Evolutionary conservation across 2,797 vertebrate species (phyloP).

Genomic region (Staurois parvus): DNA sequence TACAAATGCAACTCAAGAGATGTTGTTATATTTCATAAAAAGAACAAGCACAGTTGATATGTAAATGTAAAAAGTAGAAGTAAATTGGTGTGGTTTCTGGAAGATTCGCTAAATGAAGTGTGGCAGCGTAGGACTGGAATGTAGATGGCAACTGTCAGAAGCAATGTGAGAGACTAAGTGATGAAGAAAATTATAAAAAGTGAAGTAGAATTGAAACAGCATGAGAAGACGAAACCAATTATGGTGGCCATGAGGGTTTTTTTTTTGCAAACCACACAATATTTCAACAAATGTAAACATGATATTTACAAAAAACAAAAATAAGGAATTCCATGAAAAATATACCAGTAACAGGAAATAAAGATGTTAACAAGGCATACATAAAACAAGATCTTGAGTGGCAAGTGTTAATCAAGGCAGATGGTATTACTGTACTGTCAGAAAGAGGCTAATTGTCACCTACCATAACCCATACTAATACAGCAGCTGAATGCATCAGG

Average conservation of each 20-base stretch:
- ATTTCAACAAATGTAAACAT: not conserved
- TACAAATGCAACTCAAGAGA: no score
- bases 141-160: constrained; percentile 47
- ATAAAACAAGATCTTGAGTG: not conserved
- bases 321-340: not conserved
- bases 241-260: constrained; percentile 18
- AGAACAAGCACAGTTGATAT: no score
- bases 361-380: constrained; percentile 8
- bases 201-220: constrained; percentile 2
- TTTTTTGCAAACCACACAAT: constrained; percentile 15
- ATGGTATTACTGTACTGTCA: not conserved
- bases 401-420: not conserved
- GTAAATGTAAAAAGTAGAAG: not conserved
- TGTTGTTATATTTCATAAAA: no score
- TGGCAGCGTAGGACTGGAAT: constrained; percentile 23
- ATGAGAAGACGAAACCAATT: constrained; percentile 17
- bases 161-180: constrained; percentile 22
- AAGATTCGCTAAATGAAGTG: constrained; percentile 21
- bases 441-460: not conserved
- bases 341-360: not conserved
- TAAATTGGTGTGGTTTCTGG: not conserved
- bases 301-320: not conserved
- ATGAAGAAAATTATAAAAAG: constrained; percentile 44
- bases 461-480: not conserved
- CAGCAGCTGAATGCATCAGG: no score